Evolutionary conservation across 53 echinoderm and acorn worm species (phyloP).

Genomic region (Echinometra lucunter): DNA sequence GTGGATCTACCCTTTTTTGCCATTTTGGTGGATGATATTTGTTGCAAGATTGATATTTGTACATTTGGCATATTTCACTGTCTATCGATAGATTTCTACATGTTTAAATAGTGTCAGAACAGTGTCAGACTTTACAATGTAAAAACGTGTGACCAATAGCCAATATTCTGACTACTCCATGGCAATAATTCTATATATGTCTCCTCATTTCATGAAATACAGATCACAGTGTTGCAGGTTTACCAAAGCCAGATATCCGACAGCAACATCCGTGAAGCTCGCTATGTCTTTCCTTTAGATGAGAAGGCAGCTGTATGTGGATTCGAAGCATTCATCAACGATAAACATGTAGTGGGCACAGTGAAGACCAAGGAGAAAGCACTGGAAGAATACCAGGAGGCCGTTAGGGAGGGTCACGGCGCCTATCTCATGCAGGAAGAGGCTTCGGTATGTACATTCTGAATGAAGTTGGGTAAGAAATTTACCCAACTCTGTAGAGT

Average conservation of each 20-base stretch:
- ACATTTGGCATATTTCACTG: no score
- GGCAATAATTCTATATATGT: no score
- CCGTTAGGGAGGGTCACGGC: slow-evolving; percentile 92
- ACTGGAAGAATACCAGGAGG: slow-evolving; percentile 88
- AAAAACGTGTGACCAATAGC: no score
- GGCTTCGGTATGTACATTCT: slow-evolving; percentile 90
- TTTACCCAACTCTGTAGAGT: no score
- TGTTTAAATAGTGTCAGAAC: no score
- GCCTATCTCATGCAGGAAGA: slow-evolving; percentile 99
- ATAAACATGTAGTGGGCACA: slow-evolving; percentile 91
- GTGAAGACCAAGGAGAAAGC: slow-evolving; percentile 97
- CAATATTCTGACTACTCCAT: no score
- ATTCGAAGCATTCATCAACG: slow-evolving; percentile 98
- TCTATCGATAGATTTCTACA: no score
- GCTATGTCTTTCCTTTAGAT: slow-evolving; percentile 95
- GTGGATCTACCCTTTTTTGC: no score
- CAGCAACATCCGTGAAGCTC: slow-evolving; percentile 79
- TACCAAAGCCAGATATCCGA: slow-evolving; percentile 75
- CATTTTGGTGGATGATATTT: no score
- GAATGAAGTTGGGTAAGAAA: no score
- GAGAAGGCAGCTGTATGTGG: slow-evolving; percentile 95
- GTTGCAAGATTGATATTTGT: no score
- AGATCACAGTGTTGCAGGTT: slow-evolving; percentile 87
- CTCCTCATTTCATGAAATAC: neutral
- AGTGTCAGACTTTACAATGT: no score